These are phyloP conservation scores for Malurus leucopterus DNA, from an alignment of 2,797 vertebrate species.

Conservation along the genomic window DNA sequence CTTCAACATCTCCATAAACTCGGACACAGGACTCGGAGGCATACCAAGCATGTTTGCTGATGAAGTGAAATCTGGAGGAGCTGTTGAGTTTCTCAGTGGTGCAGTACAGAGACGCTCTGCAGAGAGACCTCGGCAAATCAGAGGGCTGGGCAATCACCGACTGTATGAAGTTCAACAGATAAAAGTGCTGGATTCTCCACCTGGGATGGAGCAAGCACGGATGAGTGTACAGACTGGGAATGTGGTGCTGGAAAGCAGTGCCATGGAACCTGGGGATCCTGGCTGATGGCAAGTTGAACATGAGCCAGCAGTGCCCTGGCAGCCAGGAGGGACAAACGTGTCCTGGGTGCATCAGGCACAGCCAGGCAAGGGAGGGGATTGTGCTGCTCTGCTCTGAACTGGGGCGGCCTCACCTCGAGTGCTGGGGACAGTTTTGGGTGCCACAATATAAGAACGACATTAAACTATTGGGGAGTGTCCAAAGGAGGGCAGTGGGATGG, in stretches of 20 bases:
- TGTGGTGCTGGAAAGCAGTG: not conserved
- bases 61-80: not conserved
- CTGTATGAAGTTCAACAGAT: not conserved
- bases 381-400: not conserved
- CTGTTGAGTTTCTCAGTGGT: not conserved
- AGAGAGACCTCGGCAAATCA: not conserved
- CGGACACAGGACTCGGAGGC: rapidly evolving
- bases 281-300: rapidly evolving
- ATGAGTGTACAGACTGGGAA: rapidly evolving
- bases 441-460: rapidly evolving
- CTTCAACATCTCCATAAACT: not conserved
- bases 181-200: not conserved
- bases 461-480: rapidly evolving
- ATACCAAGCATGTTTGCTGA: not conserved
- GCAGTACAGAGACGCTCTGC: not conserved
- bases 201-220: no score
- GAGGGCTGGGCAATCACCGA: not conserved
- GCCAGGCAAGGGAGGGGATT: rapidly evolving
- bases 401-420: rapidly evolving
- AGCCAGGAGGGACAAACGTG: rapidly evolving
- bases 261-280: not conserved
- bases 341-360: not conserved
- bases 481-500: rapidly evolving
- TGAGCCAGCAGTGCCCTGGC: not conserved
- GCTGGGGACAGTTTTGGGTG: rapidly evolving